These are phyloP conservation scores for Phenacoccus solenopsis DNA, from an alignment of 1,140 invertebrate species.

Conservation along the genomic window DNA sequence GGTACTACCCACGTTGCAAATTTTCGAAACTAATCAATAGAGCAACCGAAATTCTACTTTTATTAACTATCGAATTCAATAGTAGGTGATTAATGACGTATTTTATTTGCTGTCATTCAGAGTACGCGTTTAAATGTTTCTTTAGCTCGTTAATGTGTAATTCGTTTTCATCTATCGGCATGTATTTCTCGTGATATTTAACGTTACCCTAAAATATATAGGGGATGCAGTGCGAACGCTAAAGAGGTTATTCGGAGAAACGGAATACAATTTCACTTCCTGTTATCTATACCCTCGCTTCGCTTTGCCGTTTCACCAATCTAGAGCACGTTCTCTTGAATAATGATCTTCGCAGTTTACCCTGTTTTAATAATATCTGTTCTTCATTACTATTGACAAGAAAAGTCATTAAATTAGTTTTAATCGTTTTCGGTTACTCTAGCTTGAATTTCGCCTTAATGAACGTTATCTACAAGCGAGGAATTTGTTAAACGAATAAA, in stretches of 20 bases:
- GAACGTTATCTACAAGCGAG: too few relatives aligned
- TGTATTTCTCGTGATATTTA: background rate
- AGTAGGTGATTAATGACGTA: background rate
- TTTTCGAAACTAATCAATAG: too few relatives aligned
- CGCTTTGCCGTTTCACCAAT: background rate
- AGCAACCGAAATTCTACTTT: background rate
- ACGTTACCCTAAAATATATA: background rate
- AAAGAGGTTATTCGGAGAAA: background rate
- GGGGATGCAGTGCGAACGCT: background rate
- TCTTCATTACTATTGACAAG: too few relatives aligned
- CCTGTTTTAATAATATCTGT: background rate
- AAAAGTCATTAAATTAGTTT: too few relatives aligned
- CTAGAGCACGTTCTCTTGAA: background rate
- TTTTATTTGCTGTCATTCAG: background rate
- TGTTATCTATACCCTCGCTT: background rate
- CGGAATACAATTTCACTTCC: background rate
- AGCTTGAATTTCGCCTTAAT: too few relatives aligned
- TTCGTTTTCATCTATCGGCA: constrained; percentile 1
- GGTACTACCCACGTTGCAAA: too few relatives aligned
- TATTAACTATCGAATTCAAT: background rate
- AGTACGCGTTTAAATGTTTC: background rate
- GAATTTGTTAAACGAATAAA: too few relatives aligned
- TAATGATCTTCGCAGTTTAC: background rate
- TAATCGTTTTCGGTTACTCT: too few relatives aligned
- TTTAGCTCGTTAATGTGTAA: background rate